Evolutionary conservation across 2,888 invertebrate genomes (phyloP), one percentile per base, ranked within the genome.

Genomic region (Zaprionus lineosus): DNA sequence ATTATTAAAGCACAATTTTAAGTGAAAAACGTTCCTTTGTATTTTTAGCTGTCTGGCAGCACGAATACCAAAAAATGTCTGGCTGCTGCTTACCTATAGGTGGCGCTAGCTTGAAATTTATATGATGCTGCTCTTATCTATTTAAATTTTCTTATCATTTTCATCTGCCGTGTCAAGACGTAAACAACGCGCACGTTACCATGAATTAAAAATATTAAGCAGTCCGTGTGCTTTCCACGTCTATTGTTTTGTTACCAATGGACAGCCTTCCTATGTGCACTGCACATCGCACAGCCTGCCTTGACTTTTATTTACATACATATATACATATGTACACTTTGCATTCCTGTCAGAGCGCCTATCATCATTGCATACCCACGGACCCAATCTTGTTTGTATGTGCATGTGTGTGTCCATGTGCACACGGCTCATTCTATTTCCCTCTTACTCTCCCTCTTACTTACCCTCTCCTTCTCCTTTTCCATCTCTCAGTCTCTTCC

Each of bases 181-280:
- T 52, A 65, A 73, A 81, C 55, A 59, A 36, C 33, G 47, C 84
- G 58, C 77, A 77, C 76, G 76, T 73, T 65, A 84, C 76, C 81
- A 76, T 68, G 44, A 29, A 18, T 21, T 15, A 11, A 28, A 39
- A 52, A 37, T 9, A 18, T 24, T 3, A 31, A 43, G 52, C 52
- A 61, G 59, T 15, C 39, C 65, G 76, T 68, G 72, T 75, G 83
- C 68, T 56, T 46, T 47, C 43, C 14, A 37, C 41, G 41, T 18
- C 24, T 37, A 50, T 33, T 21, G 11, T 26, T 21, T 29, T 19
- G n/a, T n/a, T n/a, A n/a, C n/a, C n/a, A n/a, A n/a, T n/a, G n/a
- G n/a, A n/a, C n/a, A n/a, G n/a, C n/a, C n/a, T n/a, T n/a, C n/a
- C n/a, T n/a, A n/a, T n/a, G n/a, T n/a, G n/a, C n/a, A n/a, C n/a